Percentiles rank a stretch among this genome's conserved stretches.
phyloP scores from a whole-genome alignment of 2,888 invertebrate species.

The Polyommatus icarus region DNA sequence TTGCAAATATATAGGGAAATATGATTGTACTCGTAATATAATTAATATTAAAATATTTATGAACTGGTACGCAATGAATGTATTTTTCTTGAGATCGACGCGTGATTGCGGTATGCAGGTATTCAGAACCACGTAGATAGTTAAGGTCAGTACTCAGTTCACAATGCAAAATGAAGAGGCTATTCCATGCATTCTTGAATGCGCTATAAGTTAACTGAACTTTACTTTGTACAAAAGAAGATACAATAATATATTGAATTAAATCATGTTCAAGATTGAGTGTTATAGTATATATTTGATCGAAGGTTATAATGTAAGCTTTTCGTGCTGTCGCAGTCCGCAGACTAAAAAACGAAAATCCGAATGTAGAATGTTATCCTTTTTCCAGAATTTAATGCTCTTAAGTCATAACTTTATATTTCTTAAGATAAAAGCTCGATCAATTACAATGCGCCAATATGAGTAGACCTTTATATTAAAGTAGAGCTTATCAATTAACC shows the following conservation, averaged over 20 bases:
- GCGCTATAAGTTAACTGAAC: too few relatives aligned
- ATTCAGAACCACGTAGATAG: not conserved
- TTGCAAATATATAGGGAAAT: conserved; percentile 30
- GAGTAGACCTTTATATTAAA: not conserved
- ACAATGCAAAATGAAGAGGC: not conserved
- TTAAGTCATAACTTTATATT: too few relatives aligned
- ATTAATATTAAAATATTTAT: conserved; percentile 27
- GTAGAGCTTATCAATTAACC: not conserved
- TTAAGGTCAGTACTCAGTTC: too few relatives aligned
- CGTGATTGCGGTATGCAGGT: not conserved
- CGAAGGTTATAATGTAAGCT: not conserved
- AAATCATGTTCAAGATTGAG: too few relatives aligned
- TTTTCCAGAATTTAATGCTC: too few relatives aligned
- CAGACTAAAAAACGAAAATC: not conserved
- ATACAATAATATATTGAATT: not conserved
- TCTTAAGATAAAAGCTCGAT: too few relatives aligned
- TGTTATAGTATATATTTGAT: too few relatives aligned
- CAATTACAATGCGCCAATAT: too few relatives aligned
- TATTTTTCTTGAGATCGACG: not conserved
- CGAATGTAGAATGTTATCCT: too few relatives aligned
- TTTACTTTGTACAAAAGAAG: not conserved
- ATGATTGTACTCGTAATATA: conserved; percentile 25
- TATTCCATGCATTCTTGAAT: not conserved
- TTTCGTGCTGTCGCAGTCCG: not conserved
- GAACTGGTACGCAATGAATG: conserved; percentile 3